These are phyloP conservation scores for Microcebus jonahi DNA, from an alignment of 2,113 vertebrate species.

Conservation along the genomic window DNA sequence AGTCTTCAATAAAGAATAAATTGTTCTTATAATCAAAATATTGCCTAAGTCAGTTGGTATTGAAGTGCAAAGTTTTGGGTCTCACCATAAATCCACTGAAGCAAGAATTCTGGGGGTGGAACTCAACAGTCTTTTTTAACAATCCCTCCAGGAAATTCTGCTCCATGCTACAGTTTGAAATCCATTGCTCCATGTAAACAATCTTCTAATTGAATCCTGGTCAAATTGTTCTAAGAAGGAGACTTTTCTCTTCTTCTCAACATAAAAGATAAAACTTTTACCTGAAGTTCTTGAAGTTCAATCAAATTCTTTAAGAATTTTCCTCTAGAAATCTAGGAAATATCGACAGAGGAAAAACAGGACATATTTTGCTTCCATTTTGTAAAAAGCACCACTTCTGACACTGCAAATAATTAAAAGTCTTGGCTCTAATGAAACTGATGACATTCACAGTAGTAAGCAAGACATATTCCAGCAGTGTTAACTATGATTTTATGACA, in stretches of 20 bases:
- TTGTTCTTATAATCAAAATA: background rate
- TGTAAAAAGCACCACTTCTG: background rate
- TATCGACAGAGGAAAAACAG: background rate
- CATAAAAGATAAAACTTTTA: slow-evolving; percentile 7
- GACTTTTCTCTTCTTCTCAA: background rate
- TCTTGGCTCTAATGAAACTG: background rate
- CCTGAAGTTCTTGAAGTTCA: background rate
- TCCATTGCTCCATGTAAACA: background rate
- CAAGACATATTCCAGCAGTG: background rate
- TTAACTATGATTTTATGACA: background rate
- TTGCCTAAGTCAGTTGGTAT: background rate
- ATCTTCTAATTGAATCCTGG: background rate
- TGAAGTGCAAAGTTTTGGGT: background rate
- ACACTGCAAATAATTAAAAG: background rate
- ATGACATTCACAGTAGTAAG: background rate
- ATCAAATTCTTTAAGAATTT: background rate
- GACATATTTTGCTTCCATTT: background rate
- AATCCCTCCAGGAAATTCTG: background rate
- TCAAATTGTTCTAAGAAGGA: background rate
- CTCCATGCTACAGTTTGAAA: background rate
- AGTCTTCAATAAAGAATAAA: background rate
- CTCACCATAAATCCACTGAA: background rate
- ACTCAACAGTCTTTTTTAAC: background rate
- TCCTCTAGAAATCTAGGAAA: background rate
- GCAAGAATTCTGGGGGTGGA: background rate